Conservation (phyloP, 2,797 vertebrate species). For the Scyliorhinus canicula region DNA sequence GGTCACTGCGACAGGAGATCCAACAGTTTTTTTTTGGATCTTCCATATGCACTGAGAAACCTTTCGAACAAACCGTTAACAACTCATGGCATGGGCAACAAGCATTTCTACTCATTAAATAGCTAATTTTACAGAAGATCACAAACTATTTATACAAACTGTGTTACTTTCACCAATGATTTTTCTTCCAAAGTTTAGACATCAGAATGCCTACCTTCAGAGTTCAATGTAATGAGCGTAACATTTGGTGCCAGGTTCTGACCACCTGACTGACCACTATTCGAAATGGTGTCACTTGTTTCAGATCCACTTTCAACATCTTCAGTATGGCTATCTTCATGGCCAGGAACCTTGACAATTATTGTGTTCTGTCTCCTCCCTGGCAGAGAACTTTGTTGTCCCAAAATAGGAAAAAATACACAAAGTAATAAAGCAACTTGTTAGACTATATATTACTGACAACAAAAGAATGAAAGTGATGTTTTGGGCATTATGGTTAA, state of each 20-base stretch:
- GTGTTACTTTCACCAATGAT: background rate
- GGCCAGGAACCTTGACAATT: constrained; percentile 85
- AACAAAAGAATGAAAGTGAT: background rate
- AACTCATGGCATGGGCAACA: background rate
- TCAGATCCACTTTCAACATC: constrained; percentile 93
- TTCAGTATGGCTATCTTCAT: constrained; percentile 86
- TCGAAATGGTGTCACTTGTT: constrained; percentile 88
- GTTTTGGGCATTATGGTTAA: background rate
- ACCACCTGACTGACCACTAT: constrained; percentile 68
- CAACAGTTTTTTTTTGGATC: background rate
- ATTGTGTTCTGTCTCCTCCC: constrained; percentile 93
- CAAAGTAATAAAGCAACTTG: background rate
- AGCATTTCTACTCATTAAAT: background rate
- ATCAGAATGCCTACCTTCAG: constrained; percentile 71
- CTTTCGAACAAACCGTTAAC: background rate
- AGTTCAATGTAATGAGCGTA: constrained; percentile 93
- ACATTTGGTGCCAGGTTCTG: constrained; percentile 82
- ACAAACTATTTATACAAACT: background rate
- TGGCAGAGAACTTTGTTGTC: constrained; percentile 65
- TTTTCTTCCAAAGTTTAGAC: background rate
- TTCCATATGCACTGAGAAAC: background rate
- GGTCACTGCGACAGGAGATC: background rate
- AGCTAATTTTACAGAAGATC: background rate
- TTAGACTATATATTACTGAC: background rate
- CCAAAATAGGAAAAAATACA: constrained; percentile 24